These are phyloP conservation scores for Polypterus bichir DNA, from an alignment of 2,113 vertebrate species.

Conservation along the genomic window DNA sequence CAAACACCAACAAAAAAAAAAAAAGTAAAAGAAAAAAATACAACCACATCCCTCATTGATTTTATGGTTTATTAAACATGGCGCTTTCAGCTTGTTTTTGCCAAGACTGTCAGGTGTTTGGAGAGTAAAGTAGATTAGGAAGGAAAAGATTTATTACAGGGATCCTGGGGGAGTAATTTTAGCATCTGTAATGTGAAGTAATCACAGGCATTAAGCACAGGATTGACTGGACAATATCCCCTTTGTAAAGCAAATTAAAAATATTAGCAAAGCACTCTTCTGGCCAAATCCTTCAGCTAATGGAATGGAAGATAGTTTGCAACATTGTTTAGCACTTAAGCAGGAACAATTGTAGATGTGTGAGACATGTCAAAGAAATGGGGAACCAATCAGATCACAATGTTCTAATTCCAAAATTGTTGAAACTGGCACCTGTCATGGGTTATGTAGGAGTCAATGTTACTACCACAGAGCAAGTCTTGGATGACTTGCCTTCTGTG, in stretches of 20 bases:
- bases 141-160: slow-evolving; percentile 20
- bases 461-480: too few relatives aligned
- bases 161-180: slow-evolving; percentile 32
- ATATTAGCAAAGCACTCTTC: slow-evolving; percentile 22
- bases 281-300: slow-evolving; percentile 23
- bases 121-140: slow-evolving; percentile 28
- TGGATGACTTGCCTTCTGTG: too few relatives aligned
- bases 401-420: too few relatives aligned
- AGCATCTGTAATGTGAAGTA: slow-evolving; percentile 50
- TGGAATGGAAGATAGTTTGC: slow-evolving; percentile 38
- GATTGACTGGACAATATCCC: slow-evolving; percentile 26
- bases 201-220: slow-evolving; percentile 40
- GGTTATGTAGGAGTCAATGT: too few relatives aligned
- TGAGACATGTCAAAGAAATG: too few relatives aligned
- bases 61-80: slow-evolving; percentile 18
- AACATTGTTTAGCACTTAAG: slow-evolving; percentile 20
- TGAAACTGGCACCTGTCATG: too few relatives aligned
- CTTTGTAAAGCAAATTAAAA: slow-evolving; percentile 41
- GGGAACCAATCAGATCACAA: too few relatives aligned
- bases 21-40: slow-evolving; percentile 8
- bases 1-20: neutral
- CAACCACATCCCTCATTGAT: slow-evolving; percentile 6
- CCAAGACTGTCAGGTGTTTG: slow-evolving; percentile 34
- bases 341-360: too few relatives aligned
- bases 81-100: slow-evolving; percentile 13